Evolutionary conservation across 2,113 vertebrate genomes (phyloP), one percentile per base, ranked within the genome.

Genomic region (Leiothrix lutea): DNA sequence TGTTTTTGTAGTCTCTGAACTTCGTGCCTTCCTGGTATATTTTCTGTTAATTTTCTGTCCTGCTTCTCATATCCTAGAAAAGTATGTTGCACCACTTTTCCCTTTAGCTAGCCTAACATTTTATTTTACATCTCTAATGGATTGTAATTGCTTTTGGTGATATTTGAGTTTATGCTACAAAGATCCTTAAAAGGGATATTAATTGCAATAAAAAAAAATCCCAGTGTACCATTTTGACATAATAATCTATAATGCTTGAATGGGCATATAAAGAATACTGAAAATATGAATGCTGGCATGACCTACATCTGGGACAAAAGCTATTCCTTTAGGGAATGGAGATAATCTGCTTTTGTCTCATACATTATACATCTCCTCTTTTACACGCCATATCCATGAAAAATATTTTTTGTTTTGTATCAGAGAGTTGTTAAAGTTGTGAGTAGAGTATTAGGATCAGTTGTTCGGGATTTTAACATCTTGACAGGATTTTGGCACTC

Each of bases 181-280:
- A 96, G 66, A 86, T 96, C 20, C 81, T 96, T 96, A 94, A 69
- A 71, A 85, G 51, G 57, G 81, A 56, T 91, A 95, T 95, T 97
- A 97, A 96, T 97, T 97, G 89, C 74, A 96, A 88, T 93, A 36
- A 95, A 96, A 96, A 96, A 95, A 91, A 92, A 80, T 80, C 81
- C 73, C 91, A 80, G 60, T 67, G 64, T 92, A 86, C 62, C 50
- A 56, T 83, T 88, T 94, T 97, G 93, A 96, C 92, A 94, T 86
- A 90, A 92, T 95, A 97, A 96, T 97, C 95, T 94, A 90, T 94
- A 95, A 89, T 90, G 87, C 87, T 94, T 93, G 78, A 94, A 88
- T 88, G 35, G 40, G 25, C 88, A 93, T 94, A 94, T 88, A 96
- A 95, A 94, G 74, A 86, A 90, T 90, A 86, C 57, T 70, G 75